Conservation (phyloP, 2,113 vertebrate genomes). For the Seriola dumerili region DNA sequence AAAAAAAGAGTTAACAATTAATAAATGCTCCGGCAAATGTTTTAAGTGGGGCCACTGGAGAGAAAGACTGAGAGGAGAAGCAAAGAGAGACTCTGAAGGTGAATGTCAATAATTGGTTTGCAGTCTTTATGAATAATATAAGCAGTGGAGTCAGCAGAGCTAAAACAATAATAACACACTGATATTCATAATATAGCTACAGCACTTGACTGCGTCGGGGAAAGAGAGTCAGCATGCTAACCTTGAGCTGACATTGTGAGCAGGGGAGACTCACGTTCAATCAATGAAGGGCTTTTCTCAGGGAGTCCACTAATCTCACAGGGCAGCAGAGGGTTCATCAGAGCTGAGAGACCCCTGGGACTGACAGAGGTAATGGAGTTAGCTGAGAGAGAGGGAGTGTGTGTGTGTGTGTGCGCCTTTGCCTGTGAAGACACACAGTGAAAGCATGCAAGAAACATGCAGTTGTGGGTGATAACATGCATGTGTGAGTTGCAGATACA, state of each 20-base stretch:
- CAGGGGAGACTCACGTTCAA: constrained; percentile 68
- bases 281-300: constrained; percentile 80
- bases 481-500: too few species aligned
- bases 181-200: constrained; percentile 62
- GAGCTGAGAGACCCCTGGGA: constrained; percentile 74
- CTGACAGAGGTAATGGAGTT: constrained; percentile 75
- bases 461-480: too few species aligned
- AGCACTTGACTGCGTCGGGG: constrained; percentile 40
- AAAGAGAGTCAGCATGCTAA: constrained; percentile 51
- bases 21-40: constrained; percentile 54
- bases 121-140: constrained; percentile 68
- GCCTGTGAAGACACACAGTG: too few species aligned
- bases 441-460: too few species aligned
- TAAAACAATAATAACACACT: constrained; percentile 60
- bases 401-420: not conserved
- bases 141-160: constrained; percentile 49
- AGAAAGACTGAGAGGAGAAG: constrained; percentile 19
- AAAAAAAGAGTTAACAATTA: constrained; percentile 54
- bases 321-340: constrained; percentile 79
- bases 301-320: constrained; percentile 83
- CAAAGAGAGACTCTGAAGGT: constrained; percentile 32
- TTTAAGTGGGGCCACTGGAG: constrained; percentile 43
- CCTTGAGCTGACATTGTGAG: constrained; percentile 82
- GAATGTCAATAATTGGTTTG: constrained; percentile 63
- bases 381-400: constrained; percentile 45